Base-by-base conservation (phyloP, 2,888 invertebrate genomes). In the Eristalis pertinax region DNA sequence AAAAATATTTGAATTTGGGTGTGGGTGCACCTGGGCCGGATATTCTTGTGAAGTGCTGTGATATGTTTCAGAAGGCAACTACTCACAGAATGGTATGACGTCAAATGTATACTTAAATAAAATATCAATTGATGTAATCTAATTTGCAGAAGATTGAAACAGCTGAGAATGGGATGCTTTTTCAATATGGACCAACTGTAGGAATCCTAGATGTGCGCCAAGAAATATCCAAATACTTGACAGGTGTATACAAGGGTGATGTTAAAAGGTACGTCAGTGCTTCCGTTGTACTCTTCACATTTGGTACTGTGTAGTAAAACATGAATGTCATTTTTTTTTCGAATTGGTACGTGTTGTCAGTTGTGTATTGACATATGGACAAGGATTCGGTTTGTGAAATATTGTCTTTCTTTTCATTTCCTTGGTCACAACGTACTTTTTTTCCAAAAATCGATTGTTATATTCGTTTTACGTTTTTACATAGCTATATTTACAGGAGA, bases 11-110 rank as follows among this genome's bases (percentile, higher is more conserved):
- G 3, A 94, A 94, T 89, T 91, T 95, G 29, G 93, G 94, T 1
- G 94, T 94, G 0, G 94, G 94, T 10, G 94, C 94, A 10, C 94
- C 94, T 1, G 94, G 94, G 0, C 94, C 94, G 1, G 94, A 94
- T 89, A 90, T 94, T 5, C 91, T 95, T 2, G 90, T 92, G 81
- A 90, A 93, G 60, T 94, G 94, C 80, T 92, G 92, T 24, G 91
- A 93, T 13, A 92, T 94, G 70, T 93, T 94, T 88, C 91, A 91
- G 67, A 91, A 91, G 89, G 94, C 94, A 0, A 94, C 94, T 0
- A 89, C 90, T 43, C 94, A 94, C 89, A 92, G 94, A 89, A 90
- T 94, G 93, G 94, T 93, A 89, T 84, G 76, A 69, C 22, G 8
- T 41, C 11, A 13, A 19, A 19, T 50, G 1, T 19, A 50, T 8